Base-by-base conservation (phyloP, 2,113 vertebrate species). In the Podarcis muralis region DNA sequence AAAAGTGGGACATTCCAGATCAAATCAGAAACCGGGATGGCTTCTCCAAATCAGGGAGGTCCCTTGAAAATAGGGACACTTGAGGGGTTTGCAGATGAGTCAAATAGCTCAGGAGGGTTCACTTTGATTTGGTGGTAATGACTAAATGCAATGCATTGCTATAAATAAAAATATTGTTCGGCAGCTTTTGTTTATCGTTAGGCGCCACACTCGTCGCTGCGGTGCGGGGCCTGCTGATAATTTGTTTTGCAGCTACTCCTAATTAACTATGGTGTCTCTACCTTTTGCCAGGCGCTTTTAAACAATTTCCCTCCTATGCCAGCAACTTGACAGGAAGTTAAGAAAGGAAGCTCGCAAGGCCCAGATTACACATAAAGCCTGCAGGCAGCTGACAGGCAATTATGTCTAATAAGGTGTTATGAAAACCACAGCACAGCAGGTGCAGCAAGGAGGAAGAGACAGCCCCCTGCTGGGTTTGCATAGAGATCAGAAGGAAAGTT, bases 201-300 rank as follows among this genome's bases (percentile, higher is more conserved):
- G 76, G 48, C 40, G 40, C 84, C 87, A 53, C 25, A 62, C 65
- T 79, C 85, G 32, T 79, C 48, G 18, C 18, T 79, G 81, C 22
- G 62, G 53, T 72, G 69, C 48, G 85, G 87, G 91, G 27, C n/a
- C 74, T 89, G 84, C 37, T 85, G 62, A 77, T 76, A 90, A 86
- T 89, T 91, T 74, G 88, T 92, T 92, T 92, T 90, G 37, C 71
- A 87, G 88, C 79, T 88, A 43, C 91, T 93, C 59, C 32, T 94
- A 93, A 94, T 87, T 87, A 90, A 71, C 86, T 90, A 48, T 75
- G 89, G n/a, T 91, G 91, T 82, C 81, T 94, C 43, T 81, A 62
- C 89, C 66, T 35, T 91, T 94, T 88, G 84, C 86, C 84, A 80
- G 79, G 75, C 48, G 79, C 78, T 87, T 83, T 90, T 87, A 71